A percentile compares a stretch with the other conserved stretches of the same genome.
Conservation (phyloP, 2,113 vertebrate species). For the Protobothrops flavoviridis region DNA sequence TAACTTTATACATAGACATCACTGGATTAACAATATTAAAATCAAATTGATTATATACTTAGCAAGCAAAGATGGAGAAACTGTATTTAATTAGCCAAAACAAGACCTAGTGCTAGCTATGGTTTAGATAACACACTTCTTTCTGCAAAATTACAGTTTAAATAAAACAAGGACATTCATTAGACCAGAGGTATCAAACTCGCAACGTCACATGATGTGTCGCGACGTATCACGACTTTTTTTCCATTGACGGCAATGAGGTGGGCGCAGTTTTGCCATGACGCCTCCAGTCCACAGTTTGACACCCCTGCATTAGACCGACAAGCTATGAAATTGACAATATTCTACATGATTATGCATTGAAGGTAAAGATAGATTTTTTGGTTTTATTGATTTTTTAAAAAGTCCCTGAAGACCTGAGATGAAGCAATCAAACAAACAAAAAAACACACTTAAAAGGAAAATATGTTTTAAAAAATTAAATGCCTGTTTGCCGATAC, state of each 20-base stretch:
- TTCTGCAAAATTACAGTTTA: neutral
- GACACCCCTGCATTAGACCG: neutral
- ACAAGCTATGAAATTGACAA: neutral
- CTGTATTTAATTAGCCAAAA: neutral
- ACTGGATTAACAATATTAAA: neutral
- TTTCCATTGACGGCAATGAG: no score
- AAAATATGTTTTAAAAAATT: neutral
- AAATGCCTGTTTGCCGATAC: neutral
- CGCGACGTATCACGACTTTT: no score
- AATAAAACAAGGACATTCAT: neutral
- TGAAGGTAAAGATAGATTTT: neutral
- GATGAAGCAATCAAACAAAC: neutral
- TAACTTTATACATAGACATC: neutral
- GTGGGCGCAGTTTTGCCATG: no score
- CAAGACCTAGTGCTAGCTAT: neutral
- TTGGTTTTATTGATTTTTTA: neutral
- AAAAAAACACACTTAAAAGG: neutral
- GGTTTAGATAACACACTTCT: neutral
- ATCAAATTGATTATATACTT: neutral
- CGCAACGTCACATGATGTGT: no score
- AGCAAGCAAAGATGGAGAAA: neutral
- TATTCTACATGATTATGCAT: neutral
- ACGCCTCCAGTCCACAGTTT: no score
- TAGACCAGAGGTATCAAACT: neutral
- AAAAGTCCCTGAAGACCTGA: neutral